These are phyloP conservation scores for Xenopus tropicalis DNA, from an alignment of 2,113 vertebrate species.

Conservation along the genomic window DNA sequence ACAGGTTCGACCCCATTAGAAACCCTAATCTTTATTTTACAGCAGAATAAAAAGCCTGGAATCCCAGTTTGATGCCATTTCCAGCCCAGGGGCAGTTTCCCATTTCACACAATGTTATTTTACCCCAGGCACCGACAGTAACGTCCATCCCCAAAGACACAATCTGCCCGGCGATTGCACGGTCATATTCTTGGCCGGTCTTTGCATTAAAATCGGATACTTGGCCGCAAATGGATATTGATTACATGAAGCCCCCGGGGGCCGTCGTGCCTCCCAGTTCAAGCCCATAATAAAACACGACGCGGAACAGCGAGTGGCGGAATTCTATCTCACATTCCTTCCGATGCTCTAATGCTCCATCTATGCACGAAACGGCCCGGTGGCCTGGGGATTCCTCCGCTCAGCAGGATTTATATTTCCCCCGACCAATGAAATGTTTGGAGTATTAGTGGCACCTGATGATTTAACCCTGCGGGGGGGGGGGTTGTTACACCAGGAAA, in stretches of 20 bases:
- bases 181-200: slow-evolving; percentile 22
- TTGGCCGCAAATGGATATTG: slow-evolving; percentile 34
- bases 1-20: too few species aligned
- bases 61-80: too few species aligned
- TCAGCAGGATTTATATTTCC: slow-evolving; percentile 15
- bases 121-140: background rate
- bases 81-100: too few species aligned
- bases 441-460: background rate
- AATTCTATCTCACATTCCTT: slow-evolving; percentile 15
- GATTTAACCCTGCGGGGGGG: too few species aligned
- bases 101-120: background rate
- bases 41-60: too few species aligned
- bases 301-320: too few species aligned
- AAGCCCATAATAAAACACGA: background rate
- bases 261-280: slow-evolving; percentile 18
- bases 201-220: slow-evolving; percentile 11
- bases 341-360: slow-evolving; percentile 33
- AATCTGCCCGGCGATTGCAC: background rate
- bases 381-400: slow-evolving; percentile 16
- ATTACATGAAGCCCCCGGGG: slow-evolving; percentile 22
- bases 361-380: slow-evolving; percentile 11
- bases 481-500: too few species aligned
- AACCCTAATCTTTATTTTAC: too few species aligned
- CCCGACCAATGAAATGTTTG: slow-evolving; percentile 7
- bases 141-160: slow-evolving; percentile 8